Conservation (phyloP, 2,113 vertebrate genomes). For the Suricata suricatta region DNA sequence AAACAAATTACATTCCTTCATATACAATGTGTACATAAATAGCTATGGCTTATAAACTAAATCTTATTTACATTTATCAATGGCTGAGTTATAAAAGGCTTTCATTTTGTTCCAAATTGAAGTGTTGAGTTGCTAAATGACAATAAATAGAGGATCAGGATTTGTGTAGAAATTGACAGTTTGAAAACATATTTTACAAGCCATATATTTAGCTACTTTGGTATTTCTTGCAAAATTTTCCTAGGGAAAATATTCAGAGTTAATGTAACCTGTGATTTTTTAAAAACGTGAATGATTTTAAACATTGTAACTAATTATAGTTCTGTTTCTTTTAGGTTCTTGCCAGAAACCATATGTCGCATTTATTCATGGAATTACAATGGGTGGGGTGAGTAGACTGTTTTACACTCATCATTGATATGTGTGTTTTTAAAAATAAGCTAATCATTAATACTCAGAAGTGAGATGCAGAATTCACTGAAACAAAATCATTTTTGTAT, state of each 20-base stretch:
- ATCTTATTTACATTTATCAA: neutral
- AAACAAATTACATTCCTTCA: neutral
- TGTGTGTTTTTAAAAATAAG: constrained; percentile 12
- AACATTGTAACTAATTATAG: neutral
- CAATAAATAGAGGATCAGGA: neutral
- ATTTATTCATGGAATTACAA: constrained; percentile 96
- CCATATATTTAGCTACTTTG: neutral
- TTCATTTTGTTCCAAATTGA: constrained; percentile 17
- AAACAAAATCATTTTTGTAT: neutral
- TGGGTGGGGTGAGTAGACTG: constrained; percentile 95
- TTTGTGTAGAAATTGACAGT: neutral
- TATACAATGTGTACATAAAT: neutral
- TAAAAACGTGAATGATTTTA: constrained; percentile 12
- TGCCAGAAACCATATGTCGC: constrained; percentile 94
- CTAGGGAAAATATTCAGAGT: neutral
- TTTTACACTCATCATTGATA: neutral
- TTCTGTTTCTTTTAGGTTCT: constrained; percentile 82
- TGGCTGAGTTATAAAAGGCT: neutral
- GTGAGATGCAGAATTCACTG: neutral
- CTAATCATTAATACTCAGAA: neutral
- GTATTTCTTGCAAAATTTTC: constrained; percentile 20
- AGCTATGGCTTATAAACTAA: neutral
- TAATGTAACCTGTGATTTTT: neutral
- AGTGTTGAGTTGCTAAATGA: constrained; percentile 1
- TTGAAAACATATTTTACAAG: neutral